Conservation (phyloP, 2,113 vertebrate species). For the Bombycilla garrulus region DNA sequence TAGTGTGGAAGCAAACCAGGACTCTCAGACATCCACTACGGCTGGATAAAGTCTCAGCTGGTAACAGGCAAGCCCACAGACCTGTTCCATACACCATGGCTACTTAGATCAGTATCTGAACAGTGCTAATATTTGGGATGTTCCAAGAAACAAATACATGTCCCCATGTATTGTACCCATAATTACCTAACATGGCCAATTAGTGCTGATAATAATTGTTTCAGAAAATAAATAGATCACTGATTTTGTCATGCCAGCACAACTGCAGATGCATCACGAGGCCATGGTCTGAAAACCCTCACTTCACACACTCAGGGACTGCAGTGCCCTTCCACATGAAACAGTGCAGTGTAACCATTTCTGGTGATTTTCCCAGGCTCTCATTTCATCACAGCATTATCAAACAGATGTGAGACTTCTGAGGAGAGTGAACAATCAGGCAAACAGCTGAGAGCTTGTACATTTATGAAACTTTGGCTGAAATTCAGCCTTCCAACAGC, state of each 20-base stretch:
- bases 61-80: not conserved
- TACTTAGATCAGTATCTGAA: not conserved
- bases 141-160: not conserved
- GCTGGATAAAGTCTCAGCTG: not conserved
- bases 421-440: not conserved
- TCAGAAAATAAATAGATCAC: not conserved
- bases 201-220: not conserved
- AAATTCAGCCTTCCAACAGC: constrained; percentile 11
- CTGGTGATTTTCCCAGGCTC: not conserved
- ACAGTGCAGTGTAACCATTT: not conserved
- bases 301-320: accelerated
- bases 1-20: not conserved
- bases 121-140: not conserved
- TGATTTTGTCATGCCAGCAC: not conserved
- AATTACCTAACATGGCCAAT: not conserved
- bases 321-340: not conserved
- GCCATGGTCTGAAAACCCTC: accelerated
- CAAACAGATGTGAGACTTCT: not conserved
- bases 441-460: not conserved
- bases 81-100: not conserved
- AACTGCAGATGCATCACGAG: not conserved
- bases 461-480: not conserved
- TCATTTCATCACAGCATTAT: not conserved
- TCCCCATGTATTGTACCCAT: not conserved
- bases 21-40: not conserved